phyloP scores from a whole-genome alignment of 2,888 invertebrate species.

The Schizotus pectinicornis region DNA sequence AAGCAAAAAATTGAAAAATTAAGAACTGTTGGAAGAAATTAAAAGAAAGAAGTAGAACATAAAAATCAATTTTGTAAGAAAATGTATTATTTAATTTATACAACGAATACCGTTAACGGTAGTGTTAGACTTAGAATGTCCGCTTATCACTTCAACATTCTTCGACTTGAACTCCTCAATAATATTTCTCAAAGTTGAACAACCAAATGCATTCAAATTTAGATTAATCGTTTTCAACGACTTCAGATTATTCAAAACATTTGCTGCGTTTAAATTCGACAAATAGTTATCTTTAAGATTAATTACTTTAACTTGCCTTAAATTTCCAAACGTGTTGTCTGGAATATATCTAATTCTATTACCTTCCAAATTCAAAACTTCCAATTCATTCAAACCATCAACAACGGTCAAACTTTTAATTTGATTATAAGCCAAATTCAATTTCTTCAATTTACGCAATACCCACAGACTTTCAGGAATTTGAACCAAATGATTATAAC shows the following conservation, averaged over 20 bases:
- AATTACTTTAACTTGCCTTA: slow-evolving; percentile 14
- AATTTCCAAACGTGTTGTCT: slow-evolving; percentile 19
- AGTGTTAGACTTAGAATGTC: slow-evolving; percentile 18
- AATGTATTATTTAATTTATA: slow-evolving; percentile 12
- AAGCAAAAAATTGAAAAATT: no score
- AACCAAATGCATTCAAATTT: slow-evolving; percentile 26
- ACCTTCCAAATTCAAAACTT: slow-evolving; percentile 27
- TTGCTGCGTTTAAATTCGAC: slow-evolving; percentile 21
- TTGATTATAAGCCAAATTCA: slow-evolving; percentile 25
- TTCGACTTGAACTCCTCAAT: slow-evolving; percentile 16
- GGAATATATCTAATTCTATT: slow-evolving; percentile 22
- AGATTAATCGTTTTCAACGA: slow-evolving; percentile 24
- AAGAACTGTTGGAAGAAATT: no score
- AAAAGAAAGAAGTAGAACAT: background rate
- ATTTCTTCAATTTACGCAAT: slow-evolving; percentile 24
- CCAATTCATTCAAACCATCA: slow-evolving; percentile 15
- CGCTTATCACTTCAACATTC: slow-evolving; percentile 13
- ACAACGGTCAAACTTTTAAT: slow-evolving; percentile 15
- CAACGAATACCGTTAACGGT: slow-evolving; percentile 26
- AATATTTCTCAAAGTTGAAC: slow-evolving; percentile 15
- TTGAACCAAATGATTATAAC: slow-evolving; percentile 22
- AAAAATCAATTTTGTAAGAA: background rate
- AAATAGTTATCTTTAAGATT: slow-evolving; percentile 30
- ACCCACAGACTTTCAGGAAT: slow-evolving; percentile 16
- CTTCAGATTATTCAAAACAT: slow-evolving; percentile 23